phyloP scores from a whole-genome alignment of 2,113 vertebrate genomes.

The Cygnus atratus region DNA sequence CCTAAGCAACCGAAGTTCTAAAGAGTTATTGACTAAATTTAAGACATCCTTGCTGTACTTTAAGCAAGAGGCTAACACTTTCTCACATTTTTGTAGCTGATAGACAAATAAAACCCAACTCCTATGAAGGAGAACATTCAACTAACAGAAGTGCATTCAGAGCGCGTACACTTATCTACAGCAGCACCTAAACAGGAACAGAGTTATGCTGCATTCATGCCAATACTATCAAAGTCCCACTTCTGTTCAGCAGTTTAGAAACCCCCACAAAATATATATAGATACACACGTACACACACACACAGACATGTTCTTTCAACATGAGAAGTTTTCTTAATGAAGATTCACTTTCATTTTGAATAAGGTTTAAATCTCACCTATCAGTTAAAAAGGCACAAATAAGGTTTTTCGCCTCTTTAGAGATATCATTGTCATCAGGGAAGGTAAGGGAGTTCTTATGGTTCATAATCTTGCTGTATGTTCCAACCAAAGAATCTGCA shows the following conservation, averaged over 20 bases:
- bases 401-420: conserved; percentile 97
- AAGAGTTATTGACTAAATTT: not conserved
- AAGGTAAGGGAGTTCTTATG: conserved; percentile 98
- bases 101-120: not conserved
- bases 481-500: conserved; percentile 97
- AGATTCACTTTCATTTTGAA: not conserved
- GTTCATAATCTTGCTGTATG: conserved; percentile 99
- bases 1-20: not conserved
- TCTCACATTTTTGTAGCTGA: not conserved
- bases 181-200: not conserved
- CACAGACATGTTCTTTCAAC: not conserved
- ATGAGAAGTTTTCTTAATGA: not conserved
- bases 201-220: not conserved
- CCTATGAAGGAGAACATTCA: no score
- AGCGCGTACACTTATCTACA: not conserved
- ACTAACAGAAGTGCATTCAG: not conserved
- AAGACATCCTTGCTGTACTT: not conserved
- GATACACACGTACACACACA: not conserved
- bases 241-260: not conserved
- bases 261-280: not conserved
- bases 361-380: conserved; percentile 81
- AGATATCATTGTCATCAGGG: conserved; percentile 96
- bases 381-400: conserved; percentile 98
- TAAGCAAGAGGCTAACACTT: not conserved
- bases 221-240: not conserved